phyloP scores from a whole-genome alignment of 1,140 invertebrate genomes.

The Calephelis nemesis region DNA sequence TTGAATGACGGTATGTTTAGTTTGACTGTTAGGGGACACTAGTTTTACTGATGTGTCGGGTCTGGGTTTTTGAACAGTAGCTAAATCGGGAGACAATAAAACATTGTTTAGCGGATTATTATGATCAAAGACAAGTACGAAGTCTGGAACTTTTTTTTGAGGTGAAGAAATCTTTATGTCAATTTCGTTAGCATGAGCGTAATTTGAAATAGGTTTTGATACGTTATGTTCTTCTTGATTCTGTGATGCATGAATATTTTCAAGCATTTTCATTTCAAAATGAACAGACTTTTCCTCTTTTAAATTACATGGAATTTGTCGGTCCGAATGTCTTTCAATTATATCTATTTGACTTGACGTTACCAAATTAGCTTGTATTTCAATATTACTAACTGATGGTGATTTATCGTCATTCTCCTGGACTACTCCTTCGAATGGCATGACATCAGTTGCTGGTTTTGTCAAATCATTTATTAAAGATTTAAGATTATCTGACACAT shows the following conservation, averaged over 20 bases:
- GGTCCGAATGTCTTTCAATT: conserved; percentile 38
- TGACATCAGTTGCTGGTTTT: conserved; percentile 48
- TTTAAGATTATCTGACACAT: conserved; percentile 57
- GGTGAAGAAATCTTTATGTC: neutral
- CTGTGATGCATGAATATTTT: neutral
- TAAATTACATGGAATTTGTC: conserved; percentile 32
- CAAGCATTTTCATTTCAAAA: conserved; percentile 21
- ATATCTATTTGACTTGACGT: conserved; percentile 67
- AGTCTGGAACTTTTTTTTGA: conserved; percentile 18
- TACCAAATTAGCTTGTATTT: conserved; percentile 56
- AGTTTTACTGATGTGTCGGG: conserved; percentile 24
- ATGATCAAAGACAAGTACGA: conserved; percentile 54
- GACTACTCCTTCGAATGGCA: conserved; percentile 34
- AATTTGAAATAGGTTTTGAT: neutral
- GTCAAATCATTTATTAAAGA: conserved; percentile 61
- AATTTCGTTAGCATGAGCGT: neutral
- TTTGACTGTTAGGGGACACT: neutral
- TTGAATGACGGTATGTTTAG: neutral
- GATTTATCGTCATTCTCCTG: conserved; percentile 28
- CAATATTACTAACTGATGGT: conserved; percentile 46
- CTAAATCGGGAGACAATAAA: conserved; percentile 39
- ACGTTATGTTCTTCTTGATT: neutral
- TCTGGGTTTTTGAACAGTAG: conserved; percentile 49
- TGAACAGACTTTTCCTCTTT: conserved; percentile 25
- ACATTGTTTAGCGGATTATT: conserved; percentile 64